Evolutionary conservation across 2,113 vertebrate species (phyloP), one percentile per base, ranked within the genome.

Genomic region (Caretta caretta): DNA sequence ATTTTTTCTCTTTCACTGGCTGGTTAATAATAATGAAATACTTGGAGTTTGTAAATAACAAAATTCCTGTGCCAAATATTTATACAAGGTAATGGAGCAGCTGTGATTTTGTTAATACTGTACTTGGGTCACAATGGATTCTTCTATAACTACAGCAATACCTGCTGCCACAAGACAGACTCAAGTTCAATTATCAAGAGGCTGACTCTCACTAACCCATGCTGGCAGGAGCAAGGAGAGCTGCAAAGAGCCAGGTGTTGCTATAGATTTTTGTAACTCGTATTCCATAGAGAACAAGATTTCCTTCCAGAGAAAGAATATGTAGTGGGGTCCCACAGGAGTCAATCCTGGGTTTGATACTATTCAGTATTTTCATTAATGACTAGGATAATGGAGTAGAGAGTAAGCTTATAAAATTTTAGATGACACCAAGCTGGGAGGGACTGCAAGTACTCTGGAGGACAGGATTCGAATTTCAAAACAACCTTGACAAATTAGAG

Each of bases 61-160:
- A 91, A 97, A 96, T 87, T 97, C 93, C 92, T 97, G 38, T 83
- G 95, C 94, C 97, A 98, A 97, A 98, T 97, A 97, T 96, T 97
- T 98, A 95, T 96, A 98, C 90, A 97, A 96, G 93, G 90, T 98
- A 97, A 90, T 97, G 93, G 96, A 98, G 93, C 86, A 94, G 97
- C 92, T 85, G 48, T 90, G 94, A 86, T 92, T 97, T 87, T 97
- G 93, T 86, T 97, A 96, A 91, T 78, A 97, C 91, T 95, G 56
- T 56, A 92, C 27, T n/a, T 0, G 8, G 72, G 46, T 76, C 19
- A 50, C 75, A 93, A 92, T 1, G 22, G 90, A 89, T 57, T 10
- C 62, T 22, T 83, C n/a, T 92, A 92, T 86, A 92, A 97, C 20
- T 80, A 84, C 56, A 93, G 54, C 89, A 97, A 90, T 19, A 92